phyloP scores from a whole-genome alignment of 1,140 invertebrate species.

The Drosophila ohnishii region DNA sequence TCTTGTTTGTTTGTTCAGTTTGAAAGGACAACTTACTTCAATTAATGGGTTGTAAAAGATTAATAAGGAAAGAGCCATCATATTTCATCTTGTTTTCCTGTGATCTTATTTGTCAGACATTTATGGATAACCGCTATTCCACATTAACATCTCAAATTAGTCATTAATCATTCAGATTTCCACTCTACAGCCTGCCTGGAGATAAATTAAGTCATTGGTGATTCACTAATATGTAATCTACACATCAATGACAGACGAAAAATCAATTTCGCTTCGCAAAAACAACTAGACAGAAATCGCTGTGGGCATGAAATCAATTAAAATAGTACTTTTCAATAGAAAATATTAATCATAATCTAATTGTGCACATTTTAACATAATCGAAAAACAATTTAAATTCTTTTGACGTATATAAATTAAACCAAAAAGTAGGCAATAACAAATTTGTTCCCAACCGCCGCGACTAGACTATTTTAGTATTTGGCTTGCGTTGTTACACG shows the following conservation, averaged over 20 bases:
- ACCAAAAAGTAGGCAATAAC: slow-evolving; percentile 58
- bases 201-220: slow-evolving; percentile 7
- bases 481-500: slow-evolving; percentile 29
- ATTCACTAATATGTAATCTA: not conserved
- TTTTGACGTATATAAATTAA: slow-evolving; percentile 33
- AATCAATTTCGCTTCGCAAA: not conserved
- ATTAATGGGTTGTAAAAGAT: not conserved
- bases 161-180: not conserved
- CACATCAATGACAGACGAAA: not conserved
- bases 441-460: slow-evolving; percentile 18
- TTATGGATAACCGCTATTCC: not conserved
- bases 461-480: slow-evolving; percentile 4
- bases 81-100: not conserved
- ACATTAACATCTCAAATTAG: not conserved
- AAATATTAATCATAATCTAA: not conserved
- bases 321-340: not conserved
- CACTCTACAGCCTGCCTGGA: not conserved
- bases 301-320: not conserved
- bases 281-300: not conserved
- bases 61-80: not conserved
- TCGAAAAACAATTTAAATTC: not conserved
- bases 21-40: not conserved
- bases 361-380: not conserved
- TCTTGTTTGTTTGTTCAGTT: not conserved
- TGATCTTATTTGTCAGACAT: slow-evolving; percentile 2